Base-by-base conservation (phyloP, 37 sponge, comb jelly and placozoan species). In the Ephydatia muelleri region DNA sequence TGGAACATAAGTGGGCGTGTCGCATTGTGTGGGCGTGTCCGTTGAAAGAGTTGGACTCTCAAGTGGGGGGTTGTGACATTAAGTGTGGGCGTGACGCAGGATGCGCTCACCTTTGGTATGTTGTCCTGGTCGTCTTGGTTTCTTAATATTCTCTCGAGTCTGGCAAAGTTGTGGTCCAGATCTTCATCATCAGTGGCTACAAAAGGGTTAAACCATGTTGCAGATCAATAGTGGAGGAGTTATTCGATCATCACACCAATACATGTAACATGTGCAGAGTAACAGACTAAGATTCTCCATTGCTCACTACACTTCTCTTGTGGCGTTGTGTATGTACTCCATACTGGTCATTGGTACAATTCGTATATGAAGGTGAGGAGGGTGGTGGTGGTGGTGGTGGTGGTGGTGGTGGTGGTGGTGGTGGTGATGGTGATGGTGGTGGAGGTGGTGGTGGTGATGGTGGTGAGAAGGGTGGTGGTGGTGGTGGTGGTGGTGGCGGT, bases 401-500 rank as follows among this genome's bases (percentile, higher is more conserved):
- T 95, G 87, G 95, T 93, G 32, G 87, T 83, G 9, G 93, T 90
- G 16, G 95, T 91, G 67, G 91, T 78, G 19, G 89, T 92, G 48
- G 89, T 83, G 68, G 79, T 80, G 80, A 97, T 93, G 86, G 93
- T 97, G 83, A 23, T 84, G 47, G 8, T 79, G 79, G 0, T 92
- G 90, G 38, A 90, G 92, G 27, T 82, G 82, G 21, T 77, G 87
- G 90, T 89, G 86, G 3, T 94, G 94, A 77, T 94, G 92, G 27
- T 73, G 80, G 21, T 94, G 96, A 30, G 82, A 89, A 25, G 94
- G 78, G 9, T 87, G 75, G 14, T 74, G 66, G 25, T 93, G 91
- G 73, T 80, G 72, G 13, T 92, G 94, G 79, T 84, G 79, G 27
- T 43, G 16, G 29, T 26, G 6, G 30, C 25, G 72, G 21, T 6